phyloP scores from a whole-genome alignment of 1,140 invertebrate species.

The Drosophila rufa region DNA sequence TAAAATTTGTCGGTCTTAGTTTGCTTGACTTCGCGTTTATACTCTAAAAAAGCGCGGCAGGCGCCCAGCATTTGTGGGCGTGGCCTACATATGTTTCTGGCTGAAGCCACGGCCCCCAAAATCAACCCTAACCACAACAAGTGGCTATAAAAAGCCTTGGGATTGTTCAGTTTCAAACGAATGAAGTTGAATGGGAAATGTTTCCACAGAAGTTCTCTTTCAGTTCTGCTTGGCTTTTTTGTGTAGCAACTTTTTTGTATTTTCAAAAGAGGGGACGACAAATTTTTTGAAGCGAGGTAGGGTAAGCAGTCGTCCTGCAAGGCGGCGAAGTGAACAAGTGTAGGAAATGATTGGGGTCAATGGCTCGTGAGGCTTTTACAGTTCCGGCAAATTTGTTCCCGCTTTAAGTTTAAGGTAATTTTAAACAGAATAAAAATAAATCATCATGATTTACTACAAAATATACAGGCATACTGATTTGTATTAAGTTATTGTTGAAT shows the following conservation, averaged over 20 bases:
- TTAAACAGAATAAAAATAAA: not conserved
- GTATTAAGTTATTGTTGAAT: too few relatives aligned
- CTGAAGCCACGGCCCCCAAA: slow-evolving; percentile 3
- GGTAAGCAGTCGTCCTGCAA: slow-evolving; percentile 18
- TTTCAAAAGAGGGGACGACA: slow-evolving; percentile 34
- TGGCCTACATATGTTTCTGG: slow-evolving; percentile 51
- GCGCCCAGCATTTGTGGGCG: slow-evolving; percentile 16
- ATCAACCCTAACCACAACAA: slow-evolving; percentile 53
- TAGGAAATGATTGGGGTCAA: slow-evolving; percentile 61
- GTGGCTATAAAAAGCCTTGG: slow-evolving; percentile 63
- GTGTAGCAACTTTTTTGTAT: slow-evolving; percentile 41
- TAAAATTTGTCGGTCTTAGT: slow-evolving; percentile 48
- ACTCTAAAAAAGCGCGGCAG: not conserved
- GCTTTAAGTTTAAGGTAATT: slow-evolving; percentile 6
- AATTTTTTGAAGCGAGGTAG: slow-evolving; percentile 13
- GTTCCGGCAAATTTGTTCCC: slow-evolving; percentile 31
- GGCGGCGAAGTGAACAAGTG: slow-evolving; percentile 50
- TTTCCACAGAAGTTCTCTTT: slow-evolving; percentile 45
- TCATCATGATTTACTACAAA: not conserved
- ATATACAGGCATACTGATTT: too few relatives aligned
- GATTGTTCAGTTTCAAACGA: slow-evolving; percentile 58
- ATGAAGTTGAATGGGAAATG: slow-evolving; percentile 60
- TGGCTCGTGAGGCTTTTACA: slow-evolving; percentile 49
- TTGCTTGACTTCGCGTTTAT: slow-evolving; percentile 37
- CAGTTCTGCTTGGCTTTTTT: slow-evolving; percentile 36